Evolutionary conservation across 2,888 invertebrate genomes (phyloP).

Genomic region (Patella ulyssiponensis): DNA sequence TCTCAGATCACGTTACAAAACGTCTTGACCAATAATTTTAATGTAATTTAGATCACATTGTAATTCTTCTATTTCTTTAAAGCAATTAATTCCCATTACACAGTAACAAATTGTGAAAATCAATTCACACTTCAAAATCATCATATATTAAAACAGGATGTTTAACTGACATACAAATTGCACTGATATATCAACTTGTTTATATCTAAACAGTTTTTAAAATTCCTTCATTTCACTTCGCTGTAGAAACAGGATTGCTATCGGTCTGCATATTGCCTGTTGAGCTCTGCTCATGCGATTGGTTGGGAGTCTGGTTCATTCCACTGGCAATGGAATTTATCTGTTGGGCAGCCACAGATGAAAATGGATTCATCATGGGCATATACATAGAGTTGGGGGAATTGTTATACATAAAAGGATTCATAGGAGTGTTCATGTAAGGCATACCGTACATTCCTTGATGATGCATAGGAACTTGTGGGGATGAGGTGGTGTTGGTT

Average conservation of each 20-base stretch:
- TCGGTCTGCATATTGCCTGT: neutral
- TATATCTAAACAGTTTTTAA: too few species aligned
- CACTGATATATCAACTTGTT: too few species aligned
- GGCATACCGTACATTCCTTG: constrained; percentile 8
- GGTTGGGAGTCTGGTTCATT: neutral
- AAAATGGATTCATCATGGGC: constrained; percentile 5
- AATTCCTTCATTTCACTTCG: neutral
- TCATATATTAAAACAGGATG: too few species aligned
- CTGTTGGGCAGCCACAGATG: neutral
- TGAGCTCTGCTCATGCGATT: neutral
- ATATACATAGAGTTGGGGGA: constrained; percentile 3
- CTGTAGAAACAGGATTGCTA: neutral
- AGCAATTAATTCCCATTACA: too few species aligned
- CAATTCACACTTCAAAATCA: too few species aligned
- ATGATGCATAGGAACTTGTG: neutral
- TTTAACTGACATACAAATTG: too few species aligned
- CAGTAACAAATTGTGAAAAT: too few species aligned
- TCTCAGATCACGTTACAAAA: too few species aligned
- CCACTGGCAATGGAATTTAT: neutral
- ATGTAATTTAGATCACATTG: too few species aligned
- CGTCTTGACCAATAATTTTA: too few species aligned
- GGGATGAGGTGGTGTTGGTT: neutral
- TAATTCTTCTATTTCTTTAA: too few species aligned
- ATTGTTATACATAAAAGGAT: neutral
- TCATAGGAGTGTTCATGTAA: constrained; percentile 2